Percentiles rank a stretch among this genome's conserved stretches.
These are phyloP conservation scores for Pammene aurita DNA, from an alignment of 2,888 invertebrate genomes.

Conservation along the genomic window DNA sequence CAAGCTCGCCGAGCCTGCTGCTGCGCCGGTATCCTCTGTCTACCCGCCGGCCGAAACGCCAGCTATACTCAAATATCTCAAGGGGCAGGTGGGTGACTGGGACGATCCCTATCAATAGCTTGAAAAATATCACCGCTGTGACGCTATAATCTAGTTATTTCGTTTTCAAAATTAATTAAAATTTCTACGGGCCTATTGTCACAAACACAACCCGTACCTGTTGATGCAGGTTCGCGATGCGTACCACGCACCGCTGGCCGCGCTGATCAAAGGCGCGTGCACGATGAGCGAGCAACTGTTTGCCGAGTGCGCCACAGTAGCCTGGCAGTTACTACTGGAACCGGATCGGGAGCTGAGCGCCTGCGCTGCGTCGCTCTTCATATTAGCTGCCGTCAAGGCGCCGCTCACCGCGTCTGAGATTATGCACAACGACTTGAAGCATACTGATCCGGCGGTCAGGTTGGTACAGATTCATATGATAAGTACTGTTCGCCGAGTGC, in stretches of 20 bases:
- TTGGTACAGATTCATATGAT: conserved; percentile 66
- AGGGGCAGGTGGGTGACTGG: conserved; percentile 69
- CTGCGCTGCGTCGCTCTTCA: conserved; percentile 94
- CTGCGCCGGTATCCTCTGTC: conserved; percentile 56
- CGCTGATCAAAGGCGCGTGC: conserved; percentile 94
- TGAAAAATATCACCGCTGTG: not conserved
- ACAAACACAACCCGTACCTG: no score
- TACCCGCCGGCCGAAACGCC: conserved; percentile 73
- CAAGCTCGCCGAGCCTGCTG: conserved; percentile 51
- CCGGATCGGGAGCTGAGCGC: conserved; percentile 94
- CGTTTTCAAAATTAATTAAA: no score
- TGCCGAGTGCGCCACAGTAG: conserved; percentile 93
- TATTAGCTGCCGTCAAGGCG: conserved; percentile 95
- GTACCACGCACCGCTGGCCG: conserved; percentile 94
- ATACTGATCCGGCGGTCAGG: conserved; percentile 91
- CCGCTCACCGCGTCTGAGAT: conserved; percentile 94
- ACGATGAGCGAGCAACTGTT: conserved; percentile 94
- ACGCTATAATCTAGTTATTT: no score
- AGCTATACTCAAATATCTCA: conserved; percentile 72
- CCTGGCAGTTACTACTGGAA: conserved; percentile 97
- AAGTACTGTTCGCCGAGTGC: conserved; percentile 89
- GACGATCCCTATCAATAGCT: not conserved
- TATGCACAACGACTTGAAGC: conserved; percentile 94
- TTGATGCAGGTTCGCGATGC: conserved; percentile 89
- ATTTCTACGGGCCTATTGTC: no score